Evolutionary conservation across 2,797 vertebrate species (phyloP), one percentile per base, ranked within the genome.

Genomic region (Acanthopagrus latus): DNA sequence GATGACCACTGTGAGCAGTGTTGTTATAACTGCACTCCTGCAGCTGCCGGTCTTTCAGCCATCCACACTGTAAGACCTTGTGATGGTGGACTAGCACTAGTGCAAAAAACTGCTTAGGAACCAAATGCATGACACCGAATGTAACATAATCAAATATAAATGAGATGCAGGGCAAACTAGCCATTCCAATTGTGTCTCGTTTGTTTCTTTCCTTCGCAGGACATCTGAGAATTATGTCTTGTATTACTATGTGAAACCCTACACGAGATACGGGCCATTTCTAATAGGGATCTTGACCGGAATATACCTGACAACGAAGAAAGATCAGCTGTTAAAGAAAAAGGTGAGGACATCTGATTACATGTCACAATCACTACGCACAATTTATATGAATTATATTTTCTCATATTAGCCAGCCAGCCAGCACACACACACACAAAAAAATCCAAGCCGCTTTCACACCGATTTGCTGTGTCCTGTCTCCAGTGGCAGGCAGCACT

Each of bases 201-300:
- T 64, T 38, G 0, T 71, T 47, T 60, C 0, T 57, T 63, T 71
- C 17, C 70, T 63, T 86, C 89, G 59, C 90, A 96, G 95, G 60
- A 82, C 81, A 10, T 92, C 91, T 50, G 84, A 91, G 52, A 89
- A 86, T 52, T 96, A 96, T 78, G 86, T 89, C 38, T 87, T 95
- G 64, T 94, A 95, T 85, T 96, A 96, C 86, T 97, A 97, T 80
- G 92, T 92, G n/a, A 97, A 97, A 81, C 96, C 96, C 17, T 96
- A 97, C 83, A 97, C 96, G 51, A 88, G 96, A 86, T 95, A 95
- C 3, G 96, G 96, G 16, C 96, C 96, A 0, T 97, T 97, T 91
- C 90, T 97, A 25, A 90, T 96, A 60, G 96, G 97, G 2, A 88
- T 97, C 73, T 71, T 97, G 46, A 86, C 93, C 10, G 95, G 96